Evolutionary conservation across 1,140 invertebrate genomes (phyloP), one percentile per base, ranked within the genome.

Genomic region (Tetraneura akinire): DNA sequence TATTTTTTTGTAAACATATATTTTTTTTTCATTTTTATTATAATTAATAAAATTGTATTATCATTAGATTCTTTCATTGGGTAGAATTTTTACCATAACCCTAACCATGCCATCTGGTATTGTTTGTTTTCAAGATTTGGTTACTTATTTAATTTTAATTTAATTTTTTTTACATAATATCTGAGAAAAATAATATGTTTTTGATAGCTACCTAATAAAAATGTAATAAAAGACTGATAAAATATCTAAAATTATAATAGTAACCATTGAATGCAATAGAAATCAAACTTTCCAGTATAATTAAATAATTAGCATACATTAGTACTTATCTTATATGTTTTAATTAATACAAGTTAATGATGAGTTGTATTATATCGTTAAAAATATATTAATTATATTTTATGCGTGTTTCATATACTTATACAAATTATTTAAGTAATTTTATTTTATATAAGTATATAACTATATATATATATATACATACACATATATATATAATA

Each of bases 361-460:
- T 68, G 21, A 18, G 13, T 68, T 47, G 37, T 68, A 26, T 68
- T 47, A 26, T n/a, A 68, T 68, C 66, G 21, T 47, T 68, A 47
- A 45, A 47, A 45, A 47, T 68, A 57, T 57, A 68, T 47, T 47
- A 71, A 51, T 51, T 71, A 23, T 71, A 71, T 51, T 71, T 8
- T 71, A 42, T 51, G 68, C 1, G 68, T 71, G 23, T 71, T 51
- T 71, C 14, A n/a, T 53, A 23, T 51, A 29, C 14, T 23, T 66
- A 62, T 32, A 71, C 47, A 57, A 42, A 57, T 76, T 76, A 51
- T 76, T 55, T 55, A 55, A 55, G 26, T 76, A 37, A 42, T 60
- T 60, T 57, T 78, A 23, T 78, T 42, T 60, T 76, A 47, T n/a
- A n/a, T n/a, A n/a, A n/a, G n/a, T n/a, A n/a, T n/a, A n/a, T n/a